A percentile compares a stretch with the other conserved stretches of the same genome.
phyloP scores from a whole-genome alignment of 2,797 vertebrate genomes.

The Rhinophrynus dorsalis region DNA sequence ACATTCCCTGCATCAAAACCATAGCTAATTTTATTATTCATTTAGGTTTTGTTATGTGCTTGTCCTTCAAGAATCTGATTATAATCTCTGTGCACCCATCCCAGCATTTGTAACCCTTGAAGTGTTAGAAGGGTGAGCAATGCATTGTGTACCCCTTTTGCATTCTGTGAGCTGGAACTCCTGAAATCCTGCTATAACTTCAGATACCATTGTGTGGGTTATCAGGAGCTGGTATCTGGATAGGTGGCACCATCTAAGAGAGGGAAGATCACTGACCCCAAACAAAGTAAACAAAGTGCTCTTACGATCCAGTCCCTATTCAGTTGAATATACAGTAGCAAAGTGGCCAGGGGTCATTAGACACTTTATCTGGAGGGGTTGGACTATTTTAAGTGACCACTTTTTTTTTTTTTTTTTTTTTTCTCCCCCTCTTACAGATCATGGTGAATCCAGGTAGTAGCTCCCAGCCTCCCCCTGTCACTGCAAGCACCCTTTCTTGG shows the following conservation, averaged over 20 bases:
- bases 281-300: constrained; percentile 28
- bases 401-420: background rate
- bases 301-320: constrained; percentile 5
- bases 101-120: too few relatives aligned
- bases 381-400: background rate
- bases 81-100: too few relatives aligned
- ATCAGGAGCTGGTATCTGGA: constrained; percentile 9
- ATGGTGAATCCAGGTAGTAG: constrained; percentile 98
- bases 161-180: too few relatives aligned
- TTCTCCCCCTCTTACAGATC: constrained; percentile 61
- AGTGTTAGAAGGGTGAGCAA: too few relatives aligned
- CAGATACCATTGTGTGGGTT: background rate
- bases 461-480: constrained; percentile 88
- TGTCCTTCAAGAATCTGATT: too few relatives aligned
- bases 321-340: background rate
- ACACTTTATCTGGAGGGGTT: background rate
- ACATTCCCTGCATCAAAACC: background rate
- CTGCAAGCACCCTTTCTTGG: constrained; percentile 91
- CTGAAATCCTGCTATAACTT: background rate
- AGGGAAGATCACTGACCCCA: constrained; percentile 17
- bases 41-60: too few relatives aligned
- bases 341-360: background rate
- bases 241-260: constrained; percentile 28
- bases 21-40: background rate
- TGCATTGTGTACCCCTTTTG: too few relatives aligned